Base-by-base conservation (phyloP, 2,797 vertebrate species). In the Pelobates cultripes region DNA sequence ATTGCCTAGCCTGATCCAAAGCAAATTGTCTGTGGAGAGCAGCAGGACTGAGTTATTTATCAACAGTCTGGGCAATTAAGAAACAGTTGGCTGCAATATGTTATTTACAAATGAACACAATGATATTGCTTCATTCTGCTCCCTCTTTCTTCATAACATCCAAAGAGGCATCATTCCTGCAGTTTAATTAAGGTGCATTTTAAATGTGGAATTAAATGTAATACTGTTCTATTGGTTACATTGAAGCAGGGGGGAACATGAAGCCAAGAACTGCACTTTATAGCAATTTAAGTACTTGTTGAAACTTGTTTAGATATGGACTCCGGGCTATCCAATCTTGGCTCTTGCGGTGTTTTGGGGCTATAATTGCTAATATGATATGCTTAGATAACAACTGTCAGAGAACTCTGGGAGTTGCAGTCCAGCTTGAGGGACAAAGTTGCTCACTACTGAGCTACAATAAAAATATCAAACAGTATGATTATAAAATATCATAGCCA, bases 21-120 rank as follows among this genome's bases (percentile, higher is more conserved):
- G 94, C 93, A 96, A 96, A 96, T 93, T 94, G 95, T 96, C 94
- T 91, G 93, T 95, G 92, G 89, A 94, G 94, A 96, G 94, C 93
- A 90, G 93, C 93, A 93, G 93, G 94, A 94, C 94, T 94, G 93
- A 93, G 94, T 96, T 95, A 93, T 93, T 95, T 95, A 96, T 95
- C 95, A 96, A 96, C 93, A 96, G 95, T 95, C 94, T 95, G 94
- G 92, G 94, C 94, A 95, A 96, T 96, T 96, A 96, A 94, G 94
- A 95, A 95, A 94, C 94, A 95, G 94, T 95, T 96, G 95, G 94
- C 94, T 94, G 94, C 94, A 96, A 95, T 97, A 95, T 95, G 91
- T 92, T 92, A 92, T 93, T 92, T 92, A 93, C 91, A 92, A 92
- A 92, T 88, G 90, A 93, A 92, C 90, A 93, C 94, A 93, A 93